Evolutionary conservation across 2,113 vertebrate species (phyloP).

Genomic region (Cnemophilus loriae): DNA sequence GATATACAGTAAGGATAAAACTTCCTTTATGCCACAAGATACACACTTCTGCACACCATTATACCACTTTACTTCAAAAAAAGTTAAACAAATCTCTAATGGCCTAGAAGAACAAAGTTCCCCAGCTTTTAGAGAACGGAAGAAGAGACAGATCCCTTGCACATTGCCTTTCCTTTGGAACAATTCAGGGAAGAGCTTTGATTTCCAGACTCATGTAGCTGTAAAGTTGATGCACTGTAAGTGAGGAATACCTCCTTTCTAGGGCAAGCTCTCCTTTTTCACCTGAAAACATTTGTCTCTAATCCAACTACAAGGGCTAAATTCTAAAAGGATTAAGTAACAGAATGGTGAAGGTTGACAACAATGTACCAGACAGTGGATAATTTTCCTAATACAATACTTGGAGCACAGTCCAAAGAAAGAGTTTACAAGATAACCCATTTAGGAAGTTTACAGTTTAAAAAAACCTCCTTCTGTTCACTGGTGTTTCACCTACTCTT

Average conservation of each 20-base stretch:
- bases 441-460: not conserved
- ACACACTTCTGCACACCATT: not conserved
- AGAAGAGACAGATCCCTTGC: not conserved
- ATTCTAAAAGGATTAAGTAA: not conserved
- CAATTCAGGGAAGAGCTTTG: not conserved
- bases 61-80: not conserved
- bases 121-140: not conserved
- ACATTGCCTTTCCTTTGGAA: not conserved
- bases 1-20: not conserved
- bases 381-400: not conserved
- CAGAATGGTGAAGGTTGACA: not conserved
- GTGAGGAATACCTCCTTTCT: not conserved
- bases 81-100: not conserved
- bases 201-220: not conserved
- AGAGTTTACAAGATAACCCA: not conserved
- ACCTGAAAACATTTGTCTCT: not conserved
- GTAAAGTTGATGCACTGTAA: not conserved
- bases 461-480: not conserved
- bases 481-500: not conserved
- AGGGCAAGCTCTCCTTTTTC: not conserved
- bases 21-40: not conserved
- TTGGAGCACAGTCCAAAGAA: not conserved
- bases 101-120: not conserved
- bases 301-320: not conserved
- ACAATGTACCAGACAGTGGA: not conserved